A percentile compares a stretch with the other conserved stretches of the same genome.
Evolutionary conservation across 30 jellyfish, hydroid and myxozoan genomes (phyloP).

Genomic region (Aurelia sp.): DNA sequence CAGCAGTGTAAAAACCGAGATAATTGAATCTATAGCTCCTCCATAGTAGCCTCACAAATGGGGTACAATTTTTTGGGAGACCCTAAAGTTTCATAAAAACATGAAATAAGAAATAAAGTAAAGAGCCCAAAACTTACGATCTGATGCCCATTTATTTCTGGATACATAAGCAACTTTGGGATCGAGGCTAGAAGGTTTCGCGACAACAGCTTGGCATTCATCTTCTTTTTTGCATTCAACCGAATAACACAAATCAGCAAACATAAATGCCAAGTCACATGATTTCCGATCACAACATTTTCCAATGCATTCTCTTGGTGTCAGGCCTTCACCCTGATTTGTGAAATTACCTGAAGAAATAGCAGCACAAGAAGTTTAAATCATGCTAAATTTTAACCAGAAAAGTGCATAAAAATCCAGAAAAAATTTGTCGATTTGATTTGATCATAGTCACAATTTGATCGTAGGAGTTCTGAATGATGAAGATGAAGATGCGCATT

Average conservation of each 20-base stretch:
- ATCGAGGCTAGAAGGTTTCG: conserved; percentile 88
- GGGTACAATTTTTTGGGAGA: too few relatives aligned
- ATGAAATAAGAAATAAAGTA: too few relatives aligned
- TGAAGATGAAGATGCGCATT: background rate
- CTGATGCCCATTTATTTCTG: conserved; percentile 36
- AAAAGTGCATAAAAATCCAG: background rate
- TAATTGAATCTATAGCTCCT: too few relatives aligned
- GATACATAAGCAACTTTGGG: conserved; percentile 91
- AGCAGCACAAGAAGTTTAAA: too few relatives aligned
- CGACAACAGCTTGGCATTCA: conserved; percentile 94
- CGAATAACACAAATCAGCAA: conserved; percentile 92
- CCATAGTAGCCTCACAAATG: too few relatives aligned
- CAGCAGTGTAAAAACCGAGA: too few relatives aligned
- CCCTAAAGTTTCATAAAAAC: too few relatives aligned
- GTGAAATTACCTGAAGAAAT: conserved; percentile 82
- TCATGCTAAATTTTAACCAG: too few relatives aligned
- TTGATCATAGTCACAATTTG: too few relatives aligned
- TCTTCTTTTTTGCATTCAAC: conserved; percentile 91
- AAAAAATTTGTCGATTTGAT: background rate
- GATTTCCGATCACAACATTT: conserved; percentile 81
- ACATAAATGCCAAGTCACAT: conserved; percentile 97
- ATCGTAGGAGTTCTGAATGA: background rate
- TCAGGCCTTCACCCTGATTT: conserved; percentile 93
- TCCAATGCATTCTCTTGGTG: conserved; percentile 81
- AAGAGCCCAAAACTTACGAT: conserved; percentile 12